Base-by-base conservation (phyloP, 2,888 invertebrate species). In the Hyppa rectilinea region DNA sequence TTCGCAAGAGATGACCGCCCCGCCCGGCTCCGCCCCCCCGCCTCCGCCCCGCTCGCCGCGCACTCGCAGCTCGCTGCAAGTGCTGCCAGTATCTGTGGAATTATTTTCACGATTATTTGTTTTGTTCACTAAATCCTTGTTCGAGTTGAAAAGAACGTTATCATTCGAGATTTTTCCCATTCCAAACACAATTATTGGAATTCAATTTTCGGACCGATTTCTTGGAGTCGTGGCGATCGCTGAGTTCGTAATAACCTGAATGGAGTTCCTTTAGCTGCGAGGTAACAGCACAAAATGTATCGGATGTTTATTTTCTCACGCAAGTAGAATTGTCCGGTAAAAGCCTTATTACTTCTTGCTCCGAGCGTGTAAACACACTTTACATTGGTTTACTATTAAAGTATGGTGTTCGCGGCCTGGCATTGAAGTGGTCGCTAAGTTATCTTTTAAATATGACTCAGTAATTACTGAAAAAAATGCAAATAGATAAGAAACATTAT, bases 141-240 rank as follows among this genome's bases (percentile, higher is more conserved):
- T 52, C 38, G 23, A 60, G 49, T 64, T 47, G 63, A 78, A 72
- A 67, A 69, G 34, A 61, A 64, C 55, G 40, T 50, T 58, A 61
- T 65, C 47, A 55, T 67, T 75, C n/a, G 56, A 53, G 55, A 68
- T 75, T 72, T 69, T 31, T 40, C 68, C 56, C 72, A 69, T 64
- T 71, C n/a, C 63, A 65, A 75, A 80, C 60, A 65, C 71, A 75
- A 78, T 75, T 85, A 85, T 85, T 64, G 80, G 80, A 84, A 82
- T 82, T 80, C 71, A 81, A 75, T 83, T 83, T 82, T 65, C 56
- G 17, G 52, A 49, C 52, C 71, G 59, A 79, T 74, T n/a, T 75
- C 56, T 67, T 60, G 53, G 29, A 49, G 47, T 58, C 68, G 43
- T 26, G 49, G 64, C 58, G 62, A 63, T 66, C 55, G 62, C 47